Percentiles rank a stretch among this genome's conserved stretches.
Evolutionary conservation across 2,113 vertebrate genomes (phyloP).

Genomic region (Oreochromis aureus): DNA sequence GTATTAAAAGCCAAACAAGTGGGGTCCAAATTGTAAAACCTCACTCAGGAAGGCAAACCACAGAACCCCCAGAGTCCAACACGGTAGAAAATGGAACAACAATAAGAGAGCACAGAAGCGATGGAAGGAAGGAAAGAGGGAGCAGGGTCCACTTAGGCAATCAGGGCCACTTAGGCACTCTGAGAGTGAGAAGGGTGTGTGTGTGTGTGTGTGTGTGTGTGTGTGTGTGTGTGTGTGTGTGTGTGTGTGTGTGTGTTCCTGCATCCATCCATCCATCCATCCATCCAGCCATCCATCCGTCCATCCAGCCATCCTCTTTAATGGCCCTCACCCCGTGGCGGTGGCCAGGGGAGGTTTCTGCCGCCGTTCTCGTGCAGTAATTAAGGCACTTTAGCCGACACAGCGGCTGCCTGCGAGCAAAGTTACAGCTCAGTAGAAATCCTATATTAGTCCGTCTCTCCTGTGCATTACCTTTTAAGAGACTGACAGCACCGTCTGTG

Average conservation of each 20-base stretch:
- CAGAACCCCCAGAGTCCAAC: conserved; percentile 64
- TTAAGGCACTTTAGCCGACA: conserved; percentile 67
- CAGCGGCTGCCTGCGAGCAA: conserved; percentile 45
- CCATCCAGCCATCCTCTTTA: conserved; percentile 67
- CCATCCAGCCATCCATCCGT: conserved; percentile 9
- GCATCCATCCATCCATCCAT: background rate
- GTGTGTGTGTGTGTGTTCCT: background rate
- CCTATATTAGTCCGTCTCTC: conserved; percentile 9
- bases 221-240: background rate
- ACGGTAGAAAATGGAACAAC: conserved; percentile 62
- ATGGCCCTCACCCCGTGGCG: conserved; percentile 56
- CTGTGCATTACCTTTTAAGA: conserved; percentile 8
- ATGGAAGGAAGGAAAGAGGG: conserved; percentile 48
- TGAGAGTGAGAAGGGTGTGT: conserved; percentile 40
- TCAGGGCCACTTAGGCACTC: conserved; percentile 70
- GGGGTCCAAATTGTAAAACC: conserved; percentile 62
- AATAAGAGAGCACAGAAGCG: conserved; percentile 36
- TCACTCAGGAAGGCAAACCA: conserved; percentile 66
- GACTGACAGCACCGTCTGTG: background rate
- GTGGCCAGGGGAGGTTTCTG: conserved; percentile 39
- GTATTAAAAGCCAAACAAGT: conserved; percentile 64
- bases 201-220: background rate
- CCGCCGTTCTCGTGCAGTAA: conserved; percentile 62
- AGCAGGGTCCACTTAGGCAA: conserved; percentile 68
- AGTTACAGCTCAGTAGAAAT: conserved; percentile 47